A percentile compares a stretch with the other conserved stretches of the same genome.
phyloP scores from a whole-genome alignment of 2,797 vertebrate species.

The Vespertilio murinus region DNA sequence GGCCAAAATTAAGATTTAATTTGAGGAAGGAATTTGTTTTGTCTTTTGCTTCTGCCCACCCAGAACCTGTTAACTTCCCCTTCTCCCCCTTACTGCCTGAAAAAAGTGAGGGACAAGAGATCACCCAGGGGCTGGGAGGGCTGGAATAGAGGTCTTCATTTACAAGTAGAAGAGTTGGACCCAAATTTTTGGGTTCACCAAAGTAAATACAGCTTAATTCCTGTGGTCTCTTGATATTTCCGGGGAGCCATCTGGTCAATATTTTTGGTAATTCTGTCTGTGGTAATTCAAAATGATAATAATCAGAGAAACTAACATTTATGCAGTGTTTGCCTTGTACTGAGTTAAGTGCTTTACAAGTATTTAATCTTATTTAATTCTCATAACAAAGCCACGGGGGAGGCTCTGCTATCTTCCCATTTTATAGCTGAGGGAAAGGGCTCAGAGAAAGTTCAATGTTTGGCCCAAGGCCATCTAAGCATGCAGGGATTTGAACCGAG shows the following conservation, averaged over 20 bases:
- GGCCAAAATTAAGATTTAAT: background rate
- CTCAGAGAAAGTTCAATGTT: background rate
- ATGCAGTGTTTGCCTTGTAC: conserved; percentile 45
- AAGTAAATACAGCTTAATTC: background rate
- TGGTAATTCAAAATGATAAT: conserved; percentile 54
- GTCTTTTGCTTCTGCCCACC: background rate
- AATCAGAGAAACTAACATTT: conserved; percentile 31
- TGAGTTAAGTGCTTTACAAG: conserved; percentile 63
- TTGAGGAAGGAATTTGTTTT: background rate
- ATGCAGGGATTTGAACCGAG: background rate
- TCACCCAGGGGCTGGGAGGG: background rate
- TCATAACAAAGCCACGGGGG: conserved; percentile 23
- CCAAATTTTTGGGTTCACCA: background rate
- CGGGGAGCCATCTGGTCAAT: conserved; percentile 64
- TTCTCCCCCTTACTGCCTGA: background rate
- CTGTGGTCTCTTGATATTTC: conserved; percentile 35
- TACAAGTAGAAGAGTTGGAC: background rate
- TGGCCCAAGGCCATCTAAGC: background rate
- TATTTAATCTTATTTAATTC: conserved; percentile 66
- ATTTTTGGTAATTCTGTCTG: conserved; percentile 43
- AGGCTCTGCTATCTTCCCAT: background rate
- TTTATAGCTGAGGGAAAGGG: conserved; percentile 46
- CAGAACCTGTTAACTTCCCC: background rate
- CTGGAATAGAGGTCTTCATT: background rate
- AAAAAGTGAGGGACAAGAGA: background rate